phyloP scores from a whole-genome alignment of 1,140 invertebrate species.

The Drosophila fuyamai region DNA sequence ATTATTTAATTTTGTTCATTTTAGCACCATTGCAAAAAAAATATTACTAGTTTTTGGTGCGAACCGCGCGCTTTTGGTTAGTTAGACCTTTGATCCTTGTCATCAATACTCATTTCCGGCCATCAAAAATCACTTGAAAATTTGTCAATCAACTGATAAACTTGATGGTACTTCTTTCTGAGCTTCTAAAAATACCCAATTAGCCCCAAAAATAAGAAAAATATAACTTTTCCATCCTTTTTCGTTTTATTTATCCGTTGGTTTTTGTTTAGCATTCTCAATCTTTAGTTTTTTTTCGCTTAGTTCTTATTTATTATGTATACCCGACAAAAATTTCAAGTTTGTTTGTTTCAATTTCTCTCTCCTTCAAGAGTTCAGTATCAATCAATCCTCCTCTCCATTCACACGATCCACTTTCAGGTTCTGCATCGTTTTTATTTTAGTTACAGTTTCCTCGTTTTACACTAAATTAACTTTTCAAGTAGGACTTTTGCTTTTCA shows the following conservation, averaged over 20 bases:
- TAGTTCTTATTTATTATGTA: slow-evolving; percentile 34
- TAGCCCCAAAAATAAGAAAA: slow-evolving; percentile 23
- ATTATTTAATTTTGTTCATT: too few species aligned
- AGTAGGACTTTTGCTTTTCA: slow-evolving; percentile 68
- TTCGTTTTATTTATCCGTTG: slow-evolving; percentile 77
- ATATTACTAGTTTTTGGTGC: too few species aligned
- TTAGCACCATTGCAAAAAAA: too few species aligned
- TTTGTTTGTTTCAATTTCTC: slow-evolving; percentile 47
- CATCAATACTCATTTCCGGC: too few species aligned
- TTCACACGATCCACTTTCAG: slow-evolving; percentile 41
- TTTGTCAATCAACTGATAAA: too few species aligned
- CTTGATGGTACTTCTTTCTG: too few species aligned
- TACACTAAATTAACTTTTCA: slow-evolving; percentile 78
- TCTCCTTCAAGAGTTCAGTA: slow-evolving; percentile 21
- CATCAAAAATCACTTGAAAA: too few species aligned
- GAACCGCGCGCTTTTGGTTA: too few species aligned
- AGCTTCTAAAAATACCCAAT: background rate
- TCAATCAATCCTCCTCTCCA: slow-evolving; percentile 23
- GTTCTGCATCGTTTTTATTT: slow-evolving; percentile 38
- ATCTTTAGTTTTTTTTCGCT: slow-evolving; percentile 42
- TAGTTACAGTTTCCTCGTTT: slow-evolving; percentile 51
- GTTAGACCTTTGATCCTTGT: too few species aligned
- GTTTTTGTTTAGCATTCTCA: slow-evolving; percentile 55
- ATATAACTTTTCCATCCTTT: slow-evolving; percentile 31
- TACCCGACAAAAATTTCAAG: slow-evolving; percentile 62